These are phyloP conservation scores for Archocentrus centrarchus DNA, from an alignment of 2,113 vertebrate species.

Conservation along the genomic window DNA sequence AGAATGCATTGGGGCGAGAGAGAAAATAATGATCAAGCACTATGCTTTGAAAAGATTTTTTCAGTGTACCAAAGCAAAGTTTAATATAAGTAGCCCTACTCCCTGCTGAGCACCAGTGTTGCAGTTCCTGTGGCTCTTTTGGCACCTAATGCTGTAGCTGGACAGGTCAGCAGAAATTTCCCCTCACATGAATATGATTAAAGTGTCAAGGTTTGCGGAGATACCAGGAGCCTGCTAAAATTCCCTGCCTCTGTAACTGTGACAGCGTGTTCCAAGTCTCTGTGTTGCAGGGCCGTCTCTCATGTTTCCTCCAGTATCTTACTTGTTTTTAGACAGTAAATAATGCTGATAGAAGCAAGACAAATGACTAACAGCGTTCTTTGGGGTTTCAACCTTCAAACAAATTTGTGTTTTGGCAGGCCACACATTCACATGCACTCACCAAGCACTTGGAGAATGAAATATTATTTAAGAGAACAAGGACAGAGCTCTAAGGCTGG, in stretches of 20 bases:
- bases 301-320: not conserved
- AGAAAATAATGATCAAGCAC: not conserved
- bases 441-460: conserved; percentile 3
- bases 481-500: conserved; percentile 26
- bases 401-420: not conserved
- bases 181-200: conserved; percentile 45
- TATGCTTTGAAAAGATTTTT: conserved; percentile 21
- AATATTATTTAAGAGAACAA: conserved; percentile 42
- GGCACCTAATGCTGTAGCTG: conserved; percentile 2
- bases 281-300: not conserved
- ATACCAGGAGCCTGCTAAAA: conserved; percentile 22
- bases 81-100: conserved; percentile 6
- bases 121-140: conserved; percentile 30
- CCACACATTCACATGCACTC: not conserved
- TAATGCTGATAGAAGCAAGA: not conserved
- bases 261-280: not conserved
- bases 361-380: not conserved
- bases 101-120: conserved; percentile 16
- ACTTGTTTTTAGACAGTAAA: not conserved
- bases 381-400: not conserved
- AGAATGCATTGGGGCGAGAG: not conserved
- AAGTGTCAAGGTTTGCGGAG: conserved; percentile 26
- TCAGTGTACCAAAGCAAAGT: not conserved
- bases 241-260: not conserved
- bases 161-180: conserved; percentile 34